These are phyloP conservation scores for Eristalis intricaria DNA, from an alignment of 2,888 invertebrate genomes.

Conservation along the genomic window DNA sequence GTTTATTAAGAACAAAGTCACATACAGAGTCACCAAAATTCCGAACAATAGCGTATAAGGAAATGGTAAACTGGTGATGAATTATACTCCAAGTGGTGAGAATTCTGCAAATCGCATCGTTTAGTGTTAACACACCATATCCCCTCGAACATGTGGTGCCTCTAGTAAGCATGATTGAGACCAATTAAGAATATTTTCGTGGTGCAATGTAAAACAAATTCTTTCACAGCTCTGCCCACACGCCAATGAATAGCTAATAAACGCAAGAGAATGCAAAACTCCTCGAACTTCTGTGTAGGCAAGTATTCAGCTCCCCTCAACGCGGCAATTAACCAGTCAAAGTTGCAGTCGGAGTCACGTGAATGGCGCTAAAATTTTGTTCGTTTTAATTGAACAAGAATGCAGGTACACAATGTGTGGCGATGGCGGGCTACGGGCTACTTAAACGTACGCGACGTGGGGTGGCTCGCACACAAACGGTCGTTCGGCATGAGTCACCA, in stretches of 20 bases:
- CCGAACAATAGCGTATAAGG: too few relatives aligned
- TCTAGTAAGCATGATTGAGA: not conserved
- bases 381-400: slow-evolving; percentile 38
- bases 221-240: not conserved
- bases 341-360: not conserved
- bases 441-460: not conserved
- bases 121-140: not conserved
- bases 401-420: not conserved
- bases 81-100: too few relatives aligned
- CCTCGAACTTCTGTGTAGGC: not conserved
- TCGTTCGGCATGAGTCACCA: slow-evolving; percentile 15
- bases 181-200: not conserved
- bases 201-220: not conserved
- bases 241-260: slow-evolving; percentile 11
- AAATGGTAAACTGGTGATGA: too few relatives aligned
- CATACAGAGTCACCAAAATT: too few relatives aligned
- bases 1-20: too few relatives aligned
- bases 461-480: not conserved
- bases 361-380: slow-evolving; percentile 14
- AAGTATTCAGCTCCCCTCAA: not conserved
- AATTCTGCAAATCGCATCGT: not conserved
- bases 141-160: not conserved
- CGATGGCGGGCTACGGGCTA: not conserved
- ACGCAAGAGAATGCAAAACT: slow-evolving; percentile 17
- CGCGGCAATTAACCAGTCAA: slow-evolving; percentile 17